Base-by-base conservation (phyloP, 1,140 invertebrate genomes). In the Drosophila azteca region DNA sequence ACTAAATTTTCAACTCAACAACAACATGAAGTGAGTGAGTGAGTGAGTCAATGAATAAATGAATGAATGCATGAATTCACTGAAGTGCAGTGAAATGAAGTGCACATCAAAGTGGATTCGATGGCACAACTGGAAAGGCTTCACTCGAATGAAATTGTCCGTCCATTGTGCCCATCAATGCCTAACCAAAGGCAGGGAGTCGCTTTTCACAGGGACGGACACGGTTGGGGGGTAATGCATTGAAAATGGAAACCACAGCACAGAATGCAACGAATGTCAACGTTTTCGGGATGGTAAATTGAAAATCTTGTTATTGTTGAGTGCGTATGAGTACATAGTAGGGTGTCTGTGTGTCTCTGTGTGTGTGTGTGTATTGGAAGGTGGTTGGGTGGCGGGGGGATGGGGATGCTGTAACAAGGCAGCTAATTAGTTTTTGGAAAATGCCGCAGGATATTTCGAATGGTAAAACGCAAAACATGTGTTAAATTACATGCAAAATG, bases 371-470 rank as follows among this genome's bases (percentile, higher is more conserved):
- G 24, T 3, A 24, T 5, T 24, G 2, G 17, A 20, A 20, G 24
- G 24, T 26, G 24, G 0, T 5, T 24, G 24, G 24, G 4, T 4
- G 24, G 5, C 5, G 24, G 3, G 24, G 24, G 24, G 24, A 24
- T 20, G 11, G 48, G 22, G 15, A 5, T 17, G 7, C 51, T 59
- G 70, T 50, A 50, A 62, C 69, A 72, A 62, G 72, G 66, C 70
- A 81, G 78, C 82, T 85, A 85, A 85, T 85, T 85, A 85, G 82
- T 87, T 85, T 85, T 85, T 68, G 82, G 63, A 75, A 77, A 67
- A 65, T 70, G 78, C 82, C 83, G 74, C 74, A 78, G 82, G 82
- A 65, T 70, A 77, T 73, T 74, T 81, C 55, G 35, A 80, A 73
- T 85, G 69, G 67, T 72, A 43, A 67, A 77, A 67, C 58, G 51